Evolutionary conservation across 2,888 invertebrate species (phyloP), one percentile per base, ranked within the genome.

Genomic region (Cordilura impudica): DNA sequence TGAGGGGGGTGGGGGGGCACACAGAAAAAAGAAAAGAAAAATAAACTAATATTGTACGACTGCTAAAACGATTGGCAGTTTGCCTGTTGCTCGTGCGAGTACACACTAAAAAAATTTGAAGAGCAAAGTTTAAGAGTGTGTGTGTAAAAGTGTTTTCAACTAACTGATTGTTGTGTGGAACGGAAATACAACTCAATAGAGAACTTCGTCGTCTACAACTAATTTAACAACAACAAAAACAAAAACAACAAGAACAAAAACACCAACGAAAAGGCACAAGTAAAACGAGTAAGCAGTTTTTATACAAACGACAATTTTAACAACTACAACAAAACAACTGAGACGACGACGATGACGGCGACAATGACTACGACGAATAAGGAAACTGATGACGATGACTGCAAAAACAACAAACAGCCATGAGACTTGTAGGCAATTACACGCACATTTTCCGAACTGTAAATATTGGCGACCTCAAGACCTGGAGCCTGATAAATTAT

Each of bases 401-500:
- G 75, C 60, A 67, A 71, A 78, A 74, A 79, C 51, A 63, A 63
- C 35, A 75, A 56, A 76, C 61, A 39, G 43, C 56, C 61, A 71
- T 58, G 74, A 71, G 61, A 71, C 78, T 74, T 66, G 74, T 67
- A 79, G 35, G 74, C 79, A 71, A 79, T 79, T 75, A 67, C 67
- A 79, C 79, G 79, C 75, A 78, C 70, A 66, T 71, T 67, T 78
- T 54, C 63, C 54, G 43, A 49, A 75, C 73, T 67, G 76, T 77
- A 61, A 73, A 73, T 76, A 76, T 73, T 76, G 76, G 78, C 77
- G 80, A 79, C 81, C 76, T 84, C 84, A 85, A 86, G 86, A 85
- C 87, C 85, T 87, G 86, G 85, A 85, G 85, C 85, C 84, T 86
- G 87, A 86, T 87, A 87, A 87, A 87, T 86, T 86, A 87, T 87